Percentiles rank a stretch among this genome's conserved stretches.
Evolutionary conservation across 30 jellyfish, hydroid and myxozoan genomes (phyloP).

Genomic region (Hydractinia echinata): DNA sequence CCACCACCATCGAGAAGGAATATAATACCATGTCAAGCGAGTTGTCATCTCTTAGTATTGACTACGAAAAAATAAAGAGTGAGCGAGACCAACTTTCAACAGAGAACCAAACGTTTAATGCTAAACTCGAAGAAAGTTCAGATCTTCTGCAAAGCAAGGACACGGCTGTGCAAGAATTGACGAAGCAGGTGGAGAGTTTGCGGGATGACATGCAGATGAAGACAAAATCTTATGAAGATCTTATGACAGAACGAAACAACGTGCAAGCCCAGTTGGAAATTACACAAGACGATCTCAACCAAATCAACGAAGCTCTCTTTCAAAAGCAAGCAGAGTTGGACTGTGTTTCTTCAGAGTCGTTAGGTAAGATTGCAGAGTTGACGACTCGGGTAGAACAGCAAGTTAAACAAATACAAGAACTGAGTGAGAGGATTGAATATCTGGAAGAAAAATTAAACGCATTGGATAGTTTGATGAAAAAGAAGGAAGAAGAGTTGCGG

Average conservation of each 20-base stretch:
- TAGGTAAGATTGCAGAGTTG: background rate
- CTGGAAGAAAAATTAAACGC: conserved; percentile 3
- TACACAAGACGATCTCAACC: conserved; percentile 14
- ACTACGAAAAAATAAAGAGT: conserved; percentile 1
- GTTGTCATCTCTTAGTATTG: conserved; percentile 18
- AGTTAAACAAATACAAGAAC: background rate
- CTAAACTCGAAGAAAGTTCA: conserved; percentile 23
- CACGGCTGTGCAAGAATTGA: conserved; percentile 20
- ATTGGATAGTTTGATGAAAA: background rate
- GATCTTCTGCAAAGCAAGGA: conserved; percentile 38
- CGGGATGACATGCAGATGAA: conserved; percentile 40
- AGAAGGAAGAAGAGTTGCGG: conserved; percentile 28
- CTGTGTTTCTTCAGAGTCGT: background rate
- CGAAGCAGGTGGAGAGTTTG: background rate
- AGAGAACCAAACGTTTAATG: background rate
- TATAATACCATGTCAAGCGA: conserved; percentile 17
- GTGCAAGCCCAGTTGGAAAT: conserved; percentile 15
- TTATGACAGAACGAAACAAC: conserved; percentile 25
- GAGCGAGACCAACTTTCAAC: conserved; percentile 15
- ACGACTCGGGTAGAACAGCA: background rate
- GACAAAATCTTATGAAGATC: conserved; percentile 31
- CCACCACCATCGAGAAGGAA: background rate
- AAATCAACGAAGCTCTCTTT: background rate
- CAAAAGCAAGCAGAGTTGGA: conserved; percentile 1
- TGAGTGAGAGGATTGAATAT: background rate